phyloP scores from a whole-genome alignment of 1,140 invertebrate species.

The Drosophila sp. region DNA sequence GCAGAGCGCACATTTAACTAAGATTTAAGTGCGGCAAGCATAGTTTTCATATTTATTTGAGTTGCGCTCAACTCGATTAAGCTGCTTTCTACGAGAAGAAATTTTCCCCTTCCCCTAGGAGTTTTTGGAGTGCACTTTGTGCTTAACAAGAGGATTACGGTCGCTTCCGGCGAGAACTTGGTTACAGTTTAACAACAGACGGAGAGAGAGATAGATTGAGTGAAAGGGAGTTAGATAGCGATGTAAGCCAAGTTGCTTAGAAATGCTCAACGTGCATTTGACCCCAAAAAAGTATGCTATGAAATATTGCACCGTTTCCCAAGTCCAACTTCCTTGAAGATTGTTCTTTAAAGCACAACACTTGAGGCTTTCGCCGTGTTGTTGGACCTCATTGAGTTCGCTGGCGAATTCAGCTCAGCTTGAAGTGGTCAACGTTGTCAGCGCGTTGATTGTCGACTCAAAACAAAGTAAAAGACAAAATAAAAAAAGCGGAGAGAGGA shows the following conservation, averaged over 20 bases:
- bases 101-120: slow-evolving; percentile 18
- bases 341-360: slow-evolving; percentile 13
- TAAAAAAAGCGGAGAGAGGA: neutral
- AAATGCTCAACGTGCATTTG: slow-evolving; percentile 19
- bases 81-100: slow-evolving; percentile 26
- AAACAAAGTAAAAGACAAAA: slow-evolving; percentile 7
- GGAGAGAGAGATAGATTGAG: neutral
- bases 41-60: slow-evolving; percentile 36
- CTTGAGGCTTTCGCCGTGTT: slow-evolving; percentile 1
- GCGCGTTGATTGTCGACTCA: slow-evolving; percentile 39
- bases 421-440: slow-evolving; percentile 63
- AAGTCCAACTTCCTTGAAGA: slow-evolving; percentile 2
- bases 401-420: slow-evolving; percentile 17
- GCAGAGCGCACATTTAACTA: slow-evolving; percentile 30
- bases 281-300: slow-evolving; percentile 59
- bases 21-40: slow-evolving; percentile 16
- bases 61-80: slow-evolving; percentile 44
- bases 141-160: slow-evolving; percentile 65
- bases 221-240: neutral
- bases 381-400: slow-evolving; percentile 3
- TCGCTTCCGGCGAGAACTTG: slow-evolving; percentile 20
- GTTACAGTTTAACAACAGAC: slow-evolving; percentile 2
- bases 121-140: slow-evolving; percentile 44
- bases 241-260: slow-evolving; percentile 36
- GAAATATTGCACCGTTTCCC: neutral